Conservation (phyloP, 2,888 invertebrate genomes). For the Glaucopsyche alexis region DNA sequence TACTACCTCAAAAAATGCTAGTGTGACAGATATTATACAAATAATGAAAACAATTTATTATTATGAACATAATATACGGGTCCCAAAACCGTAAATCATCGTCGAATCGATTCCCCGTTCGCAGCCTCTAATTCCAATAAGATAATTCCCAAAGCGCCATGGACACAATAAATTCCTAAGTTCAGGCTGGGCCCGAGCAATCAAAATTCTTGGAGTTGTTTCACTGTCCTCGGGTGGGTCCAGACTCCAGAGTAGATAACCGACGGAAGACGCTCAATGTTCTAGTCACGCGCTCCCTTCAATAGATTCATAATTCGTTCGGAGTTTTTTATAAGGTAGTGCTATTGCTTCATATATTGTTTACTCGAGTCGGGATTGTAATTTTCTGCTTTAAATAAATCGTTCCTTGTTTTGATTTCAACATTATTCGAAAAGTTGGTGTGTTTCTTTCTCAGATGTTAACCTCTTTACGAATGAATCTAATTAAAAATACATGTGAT, state of each 20-base stretch:
- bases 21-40: too few species aligned
- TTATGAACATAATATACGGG: neutral
- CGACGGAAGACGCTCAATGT: conserved; percentile 29
- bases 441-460: too few species aligned
- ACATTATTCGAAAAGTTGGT: neutral
- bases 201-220: conserved; percentile 59
- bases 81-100: neutral
- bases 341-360: neutral
- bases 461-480: too few species aligned
- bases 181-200: conserved; percentile 47
- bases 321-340: conserved; percentile 19
- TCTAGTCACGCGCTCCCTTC: conserved; percentile 24
- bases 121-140: conserved; percentile 27
- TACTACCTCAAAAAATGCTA: too few species aligned
- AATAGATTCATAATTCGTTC: conserved; percentile 27
- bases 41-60: neutral
- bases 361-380: neutral
- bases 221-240: conserved; percentile 36
- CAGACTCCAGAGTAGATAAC: conserved; percentile 28
- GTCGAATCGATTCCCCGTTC: conserved; percentile 2
- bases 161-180: conserved; percentile 43
- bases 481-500: neutral
- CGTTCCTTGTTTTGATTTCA: neutral
- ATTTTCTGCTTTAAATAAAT: neutral
- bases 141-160: conserved; percentile 21